Percentiles rank a stretch among this genome's conserved stretches.
phyloP scores from a whole-genome alignment of 2,797 vertebrate genomes.

The Rhadinocentrus ornatus region DNA sequence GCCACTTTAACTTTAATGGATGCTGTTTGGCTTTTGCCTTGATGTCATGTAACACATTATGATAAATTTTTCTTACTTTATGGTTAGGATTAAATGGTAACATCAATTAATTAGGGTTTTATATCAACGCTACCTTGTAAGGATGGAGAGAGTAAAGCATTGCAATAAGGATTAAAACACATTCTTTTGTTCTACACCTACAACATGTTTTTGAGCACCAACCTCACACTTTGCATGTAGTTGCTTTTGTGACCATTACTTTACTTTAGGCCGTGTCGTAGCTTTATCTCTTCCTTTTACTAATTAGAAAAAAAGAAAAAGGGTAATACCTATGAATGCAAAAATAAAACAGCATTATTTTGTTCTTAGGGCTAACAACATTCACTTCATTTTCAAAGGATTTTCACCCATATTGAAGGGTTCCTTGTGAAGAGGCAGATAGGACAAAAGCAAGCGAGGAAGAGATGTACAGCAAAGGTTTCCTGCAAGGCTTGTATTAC shows the following conservation, averaged over 20 bases:
- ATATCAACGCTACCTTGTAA: not conserved
- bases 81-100: not conserved
- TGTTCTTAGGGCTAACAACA: too few relatives aligned
- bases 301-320: not conserved
- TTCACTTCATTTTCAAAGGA: not conserved
- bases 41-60: not conserved
- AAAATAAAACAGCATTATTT: too few relatives aligned
- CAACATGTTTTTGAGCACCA: not conserved
- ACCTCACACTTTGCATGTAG: not conserved
- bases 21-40: not conserved
- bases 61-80: not conserved
- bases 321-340: not conserved
- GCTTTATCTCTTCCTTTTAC: not conserved
- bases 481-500: slow-evolving; percentile 1
- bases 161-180: not conserved
- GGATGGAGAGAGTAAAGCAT: not conserved
- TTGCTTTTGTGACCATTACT: not conserved
- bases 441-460: not conserved
- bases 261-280: not conserved
- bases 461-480: not conserved
- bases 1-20: not conserved
- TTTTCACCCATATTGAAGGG: not conserved
- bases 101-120: not conserved
- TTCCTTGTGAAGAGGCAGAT: not conserved
- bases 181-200: too few relatives aligned